phyloP scores from a whole-genome alignment of 1,140 invertebrate species.

The Aphis gossypii region DNA sequence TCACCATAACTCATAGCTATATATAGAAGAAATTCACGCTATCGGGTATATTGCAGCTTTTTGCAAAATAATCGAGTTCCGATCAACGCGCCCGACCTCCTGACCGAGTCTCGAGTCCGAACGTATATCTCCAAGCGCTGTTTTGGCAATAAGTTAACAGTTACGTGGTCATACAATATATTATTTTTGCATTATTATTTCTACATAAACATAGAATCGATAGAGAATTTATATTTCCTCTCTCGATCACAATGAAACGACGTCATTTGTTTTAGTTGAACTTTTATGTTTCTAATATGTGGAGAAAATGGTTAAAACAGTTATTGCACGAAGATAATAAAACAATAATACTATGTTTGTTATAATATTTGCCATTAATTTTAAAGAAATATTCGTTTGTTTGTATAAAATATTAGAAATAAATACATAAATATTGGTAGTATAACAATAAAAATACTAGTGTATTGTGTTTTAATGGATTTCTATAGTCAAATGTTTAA shows the following conservation, averaged over 20 bases:
- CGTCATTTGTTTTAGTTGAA: neutral
- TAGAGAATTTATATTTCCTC: neutral
- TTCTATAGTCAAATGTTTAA: neutral
- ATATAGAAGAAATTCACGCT: neutral
- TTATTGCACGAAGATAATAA: neutral
- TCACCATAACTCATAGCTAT: neutral
- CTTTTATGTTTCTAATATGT: neutral
- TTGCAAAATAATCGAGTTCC: conserved; percentile 18
- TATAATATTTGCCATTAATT: neutral
- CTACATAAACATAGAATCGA: neutral
- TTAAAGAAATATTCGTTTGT: neutral
- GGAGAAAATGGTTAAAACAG: neutral
- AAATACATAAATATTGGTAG: neutral
- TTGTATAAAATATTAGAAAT: neutral
- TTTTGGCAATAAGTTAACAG: neutral
- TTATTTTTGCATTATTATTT: neutral
- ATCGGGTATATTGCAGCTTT: conserved; percentile 5
- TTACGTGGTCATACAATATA: neutral
- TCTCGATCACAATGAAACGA: neutral
- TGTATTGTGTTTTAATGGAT: neutral
- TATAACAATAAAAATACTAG: neutral
- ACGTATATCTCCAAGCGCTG: neutral
- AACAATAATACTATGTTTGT: neutral
- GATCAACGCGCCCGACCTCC: conserved; percentile 26
- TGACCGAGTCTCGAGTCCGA: neutral